Conservation (phyloP, 2,113 vertebrate species). For the Lamprotornis superbus region DNA sequence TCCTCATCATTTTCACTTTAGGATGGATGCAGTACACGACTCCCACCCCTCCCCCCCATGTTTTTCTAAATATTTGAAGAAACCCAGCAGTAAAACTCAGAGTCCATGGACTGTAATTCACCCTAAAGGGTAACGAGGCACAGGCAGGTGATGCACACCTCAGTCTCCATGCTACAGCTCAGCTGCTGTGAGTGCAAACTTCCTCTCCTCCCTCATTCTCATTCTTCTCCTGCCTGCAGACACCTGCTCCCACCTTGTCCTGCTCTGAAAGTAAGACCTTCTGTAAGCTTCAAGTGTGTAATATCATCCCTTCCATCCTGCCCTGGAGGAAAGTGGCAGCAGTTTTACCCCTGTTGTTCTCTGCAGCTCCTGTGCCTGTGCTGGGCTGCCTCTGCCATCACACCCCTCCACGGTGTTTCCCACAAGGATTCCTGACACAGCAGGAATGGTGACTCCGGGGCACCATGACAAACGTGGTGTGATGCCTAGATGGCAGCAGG, state of each 20-base stretch:
- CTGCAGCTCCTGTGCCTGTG: too few species aligned
- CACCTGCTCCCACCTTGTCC: not conserved
- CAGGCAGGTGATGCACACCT: not conserved
- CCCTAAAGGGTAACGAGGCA: not conserved
- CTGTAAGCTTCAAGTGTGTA: not conserved
- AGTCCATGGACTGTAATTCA: accelerated
- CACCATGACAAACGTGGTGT: accelerated
- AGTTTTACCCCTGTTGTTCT: not conserved
- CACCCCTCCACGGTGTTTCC: accelerated
- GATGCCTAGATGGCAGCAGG: not conserved
- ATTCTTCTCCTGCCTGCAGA: not conserved
- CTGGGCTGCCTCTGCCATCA: not conserved
- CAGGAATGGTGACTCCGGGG: not conserved
- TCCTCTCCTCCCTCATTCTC: not conserved
- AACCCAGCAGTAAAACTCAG: not conserved
- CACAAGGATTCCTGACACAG: accelerated
- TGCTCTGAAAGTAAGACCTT: not conserved
- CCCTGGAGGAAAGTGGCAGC: not conserved
- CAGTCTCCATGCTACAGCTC: not conserved
- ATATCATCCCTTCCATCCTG: not conserved
- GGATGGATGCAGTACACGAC: not conserved
- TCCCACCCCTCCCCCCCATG: accelerated
- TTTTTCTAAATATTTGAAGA: not conserved
- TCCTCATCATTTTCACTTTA: not conserved
- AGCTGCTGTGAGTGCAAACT: not conserved